phyloP scores from a whole-genome alignment of 1,140 invertebrate species.

The Branchinecta lindahli region DNA sequence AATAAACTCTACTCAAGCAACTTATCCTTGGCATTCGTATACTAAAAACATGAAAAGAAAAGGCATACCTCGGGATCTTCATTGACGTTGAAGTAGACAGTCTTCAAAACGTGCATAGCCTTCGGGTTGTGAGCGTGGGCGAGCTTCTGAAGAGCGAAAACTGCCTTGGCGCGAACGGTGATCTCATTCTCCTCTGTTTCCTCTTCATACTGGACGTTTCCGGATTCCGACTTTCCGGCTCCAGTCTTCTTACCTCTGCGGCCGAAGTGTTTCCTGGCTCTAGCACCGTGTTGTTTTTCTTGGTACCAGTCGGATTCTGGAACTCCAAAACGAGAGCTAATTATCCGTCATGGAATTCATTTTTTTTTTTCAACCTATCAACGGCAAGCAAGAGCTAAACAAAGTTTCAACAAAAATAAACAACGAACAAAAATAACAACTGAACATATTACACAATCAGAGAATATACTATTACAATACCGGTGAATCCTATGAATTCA shows the following conservation, averaged over 20 bases:
- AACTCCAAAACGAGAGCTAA: too few species aligned
- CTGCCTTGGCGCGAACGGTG: slow-evolving; percentile 15
- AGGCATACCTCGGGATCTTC: slow-evolving; percentile 18
- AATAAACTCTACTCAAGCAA: too few species aligned
- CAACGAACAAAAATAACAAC: too few species aligned
- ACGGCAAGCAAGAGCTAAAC: too few species aligned
- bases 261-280: not conserved
- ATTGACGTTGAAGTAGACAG: slow-evolving; percentile 15
- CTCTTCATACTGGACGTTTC: too few species aligned
- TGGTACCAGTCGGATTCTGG: not conserved
- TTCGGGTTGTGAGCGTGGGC: slow-evolving; percentile 13
- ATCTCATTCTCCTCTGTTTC: slow-evolving; percentile 12
- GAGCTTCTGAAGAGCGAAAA: slow-evolving; percentile 17
- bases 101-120: slow-evolving; percentile 15
- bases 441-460: too few species aligned
- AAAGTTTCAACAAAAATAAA: too few species aligned
- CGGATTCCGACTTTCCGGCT: not conserved
- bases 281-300: not conserved
- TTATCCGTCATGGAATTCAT: too few species aligned
- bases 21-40: too few species aligned
- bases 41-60: not conserved
- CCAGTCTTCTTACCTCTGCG: not conserved
- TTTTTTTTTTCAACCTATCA: too few species aligned
- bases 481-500: too few species aligned
- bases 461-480: too few species aligned